A percentile compares a stretch with the other conserved stretches of the same genome.
phyloP scores from a whole-genome alignment of 2,797 vertebrate species.

The Chelon auratus region DNA sequence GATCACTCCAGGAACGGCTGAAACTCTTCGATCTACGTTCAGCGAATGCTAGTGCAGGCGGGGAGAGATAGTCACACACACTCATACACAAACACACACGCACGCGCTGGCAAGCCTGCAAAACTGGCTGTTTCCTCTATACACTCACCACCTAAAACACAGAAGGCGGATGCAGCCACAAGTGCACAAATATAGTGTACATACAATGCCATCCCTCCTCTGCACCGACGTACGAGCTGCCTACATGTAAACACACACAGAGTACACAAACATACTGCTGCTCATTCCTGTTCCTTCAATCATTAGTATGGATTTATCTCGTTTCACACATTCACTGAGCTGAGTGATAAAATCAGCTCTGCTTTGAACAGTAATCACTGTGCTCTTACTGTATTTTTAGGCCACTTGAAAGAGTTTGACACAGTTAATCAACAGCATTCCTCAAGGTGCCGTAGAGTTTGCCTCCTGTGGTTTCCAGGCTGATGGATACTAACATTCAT shows the following conservation, averaged over 20 bases:
- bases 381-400: constrained; percentile 45
- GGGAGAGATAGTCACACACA: constrained; percentile 82
- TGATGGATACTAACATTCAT: constrained; percentile 12
- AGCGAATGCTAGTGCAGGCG: constrained; percentile 90
- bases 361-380: constrained; percentile 40
- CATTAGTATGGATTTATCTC: constrained; percentile 4
- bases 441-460: constrained; percentile 25
- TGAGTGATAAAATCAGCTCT: constrained; percentile 22
- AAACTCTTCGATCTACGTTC: constrained; percentile 99
- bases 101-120: constrained; percentile 36
- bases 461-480: constrained; percentile 13
- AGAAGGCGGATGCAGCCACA: constrained; percentile 52
- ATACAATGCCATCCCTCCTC: constrained; percentile 32
- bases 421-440: constrained; percentile 49
- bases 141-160: constrained; percentile 50
- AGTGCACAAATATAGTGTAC: constrained; percentile 41
- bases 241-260: constrained; percentile 29
- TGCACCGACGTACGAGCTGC: constrained; percentile 40
- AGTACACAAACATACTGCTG: constrained; percentile 12
- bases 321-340: constrained; percentile 17
- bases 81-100: constrained; percentile 17
- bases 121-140: constrained; percentile 12
- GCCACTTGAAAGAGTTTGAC: constrained; percentile 51
- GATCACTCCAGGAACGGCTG: constrained; percentile 99
- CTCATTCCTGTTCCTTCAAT: background rate